Conservation (phyloP, 2,113 vertebrate species). For the Charina bottae region DNA sequence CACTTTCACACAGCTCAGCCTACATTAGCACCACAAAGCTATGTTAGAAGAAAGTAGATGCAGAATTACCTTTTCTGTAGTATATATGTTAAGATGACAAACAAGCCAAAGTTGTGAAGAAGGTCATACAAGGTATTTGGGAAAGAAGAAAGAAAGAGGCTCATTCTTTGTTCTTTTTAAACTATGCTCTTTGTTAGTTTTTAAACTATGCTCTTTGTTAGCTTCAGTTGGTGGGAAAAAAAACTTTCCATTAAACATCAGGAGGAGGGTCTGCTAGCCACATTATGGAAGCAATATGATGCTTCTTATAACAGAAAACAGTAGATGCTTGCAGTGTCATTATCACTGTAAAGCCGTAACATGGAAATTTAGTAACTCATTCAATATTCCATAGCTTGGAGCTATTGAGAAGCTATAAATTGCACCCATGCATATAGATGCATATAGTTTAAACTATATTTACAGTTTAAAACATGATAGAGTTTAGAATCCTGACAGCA, state of each 20-base stretch:
- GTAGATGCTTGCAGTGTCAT: conserved; percentile 41
- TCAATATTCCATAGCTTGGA: conserved; percentile 54
- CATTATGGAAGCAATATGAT: conserved; percentile 33
- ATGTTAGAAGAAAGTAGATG: not conserved
- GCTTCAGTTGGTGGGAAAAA: conserved; percentile 45
- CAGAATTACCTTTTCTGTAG: not conserved
- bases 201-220: conserved; percentile 9
- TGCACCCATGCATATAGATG: conserved; percentile 46
- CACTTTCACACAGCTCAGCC: not conserved
- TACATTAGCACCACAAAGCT: not conserved
- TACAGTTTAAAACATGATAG: conserved; percentile 10
- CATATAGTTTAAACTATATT: not conserved
- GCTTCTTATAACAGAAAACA: conserved; percentile 54
- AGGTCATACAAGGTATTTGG: not conserved
- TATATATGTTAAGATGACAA: not conserved
- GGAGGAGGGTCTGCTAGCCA: conserved; percentile 43
- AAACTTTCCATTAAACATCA: conserved; percentile 36
- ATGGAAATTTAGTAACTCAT: conserved; percentile 68
- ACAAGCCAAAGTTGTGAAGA: not conserved
- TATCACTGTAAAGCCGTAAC: conserved; percentile 53
- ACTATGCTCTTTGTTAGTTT: conserved; percentile 2
- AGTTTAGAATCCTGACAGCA: conserved; percentile 45
- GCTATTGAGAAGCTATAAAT: conserved; percentile 56
- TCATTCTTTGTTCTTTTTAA: not conserved
- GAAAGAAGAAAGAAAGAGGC: not conserved